Conservation (phyloP, 2,797 vertebrate genomes). For the Cercopithecus mitis region DNA sequence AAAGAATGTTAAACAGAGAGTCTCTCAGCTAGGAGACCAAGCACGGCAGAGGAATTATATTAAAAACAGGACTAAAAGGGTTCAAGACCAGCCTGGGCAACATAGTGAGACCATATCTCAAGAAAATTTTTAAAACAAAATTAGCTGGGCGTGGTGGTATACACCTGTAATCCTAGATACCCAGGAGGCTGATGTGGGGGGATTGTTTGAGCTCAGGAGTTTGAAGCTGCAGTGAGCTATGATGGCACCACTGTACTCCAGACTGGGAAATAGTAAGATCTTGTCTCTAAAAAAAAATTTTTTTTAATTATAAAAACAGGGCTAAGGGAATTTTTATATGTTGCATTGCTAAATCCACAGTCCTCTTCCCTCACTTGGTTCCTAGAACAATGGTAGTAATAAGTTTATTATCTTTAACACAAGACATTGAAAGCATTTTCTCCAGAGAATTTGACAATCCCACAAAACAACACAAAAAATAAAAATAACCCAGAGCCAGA, state of each 20-base stretch:
- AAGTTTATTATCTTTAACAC: neutral
- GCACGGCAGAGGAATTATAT: neutral
- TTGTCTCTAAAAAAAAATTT: rapidly evolving
- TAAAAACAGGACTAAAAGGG: neutral
- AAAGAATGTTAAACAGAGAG: neutral
- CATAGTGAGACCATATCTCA: neutral
- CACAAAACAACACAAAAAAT: neutral
- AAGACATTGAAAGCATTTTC: neutral
- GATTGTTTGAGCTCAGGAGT: neutral
- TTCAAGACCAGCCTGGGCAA: neutral
- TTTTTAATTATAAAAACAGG: neutral
- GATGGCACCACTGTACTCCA: neutral
- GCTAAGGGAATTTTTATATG: neutral
- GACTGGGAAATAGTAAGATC: neutral
- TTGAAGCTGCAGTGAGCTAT: neutral
- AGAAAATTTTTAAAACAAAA: neutral
- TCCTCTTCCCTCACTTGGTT: neutral
- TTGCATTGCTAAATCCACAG: neutral
- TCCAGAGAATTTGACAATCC: neutral
- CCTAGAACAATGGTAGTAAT: neutral
- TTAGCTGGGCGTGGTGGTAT: neutral
- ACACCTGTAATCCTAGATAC: neutral
- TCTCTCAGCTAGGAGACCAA: neutral
- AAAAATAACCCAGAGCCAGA: neutral
- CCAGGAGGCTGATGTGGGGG: neutral